Evolutionary conservation across 2,888 invertebrate genomes (phyloP).

Genomic region (Zygogramma bicolorata): DNA sequence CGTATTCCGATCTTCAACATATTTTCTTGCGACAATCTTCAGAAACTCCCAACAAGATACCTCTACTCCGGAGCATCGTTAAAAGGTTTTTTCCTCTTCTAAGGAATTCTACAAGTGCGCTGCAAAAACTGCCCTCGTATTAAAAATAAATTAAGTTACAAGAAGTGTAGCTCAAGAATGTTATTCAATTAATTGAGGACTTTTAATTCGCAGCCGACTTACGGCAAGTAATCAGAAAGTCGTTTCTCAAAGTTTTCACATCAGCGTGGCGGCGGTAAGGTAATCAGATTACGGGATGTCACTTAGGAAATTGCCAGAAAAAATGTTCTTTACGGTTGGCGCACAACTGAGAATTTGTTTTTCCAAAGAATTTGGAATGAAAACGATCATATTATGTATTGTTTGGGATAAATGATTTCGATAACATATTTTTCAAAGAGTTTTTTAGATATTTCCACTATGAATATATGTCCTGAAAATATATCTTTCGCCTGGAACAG

Average conservation of each 20-base stretch:
- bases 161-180: constrained; percentile 10
- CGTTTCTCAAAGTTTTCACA: constrained; percentile 19
- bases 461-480: too few species aligned
- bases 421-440: too few species aligned
- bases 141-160: constrained; percentile 15
- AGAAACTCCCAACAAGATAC: neutral
- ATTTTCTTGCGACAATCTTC: neutral
- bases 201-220: constrained; percentile 17
- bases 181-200: constrained; percentile 22
- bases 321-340: neutral
- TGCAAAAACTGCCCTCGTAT: constrained; percentile 13
- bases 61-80: neutral
- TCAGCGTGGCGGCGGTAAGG: constrained; percentile 4
- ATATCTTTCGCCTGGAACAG: too few species aligned
- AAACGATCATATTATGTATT: neutral
- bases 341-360: neutral
- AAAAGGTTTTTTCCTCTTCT: neutral
- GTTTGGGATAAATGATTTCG: too few species aligned
- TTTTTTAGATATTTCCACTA: too few species aligned
- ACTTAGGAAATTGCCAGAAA: neutral
- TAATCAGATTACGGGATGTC: constrained; percentile 15
- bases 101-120: constrained; percentile 1
- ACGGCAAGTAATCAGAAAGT: constrained; percentile 23
- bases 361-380: neutral
- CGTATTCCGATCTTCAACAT: neutral